Conservation (phyloP, 1,140 invertebrate genomes). For the Idris sp. region DNA sequence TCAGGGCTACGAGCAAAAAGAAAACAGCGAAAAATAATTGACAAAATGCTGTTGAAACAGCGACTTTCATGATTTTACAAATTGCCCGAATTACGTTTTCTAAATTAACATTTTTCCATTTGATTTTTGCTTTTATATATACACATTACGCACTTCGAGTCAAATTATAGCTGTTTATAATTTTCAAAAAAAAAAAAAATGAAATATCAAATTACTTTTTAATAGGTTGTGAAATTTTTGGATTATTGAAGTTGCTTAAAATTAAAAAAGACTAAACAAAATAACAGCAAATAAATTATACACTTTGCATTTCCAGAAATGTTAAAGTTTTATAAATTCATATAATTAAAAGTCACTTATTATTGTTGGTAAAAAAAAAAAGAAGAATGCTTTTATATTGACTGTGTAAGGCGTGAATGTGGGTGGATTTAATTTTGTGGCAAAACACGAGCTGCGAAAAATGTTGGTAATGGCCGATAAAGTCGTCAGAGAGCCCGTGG, state of each 20-base stretch:
- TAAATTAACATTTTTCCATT: slow-evolving; percentile 47
- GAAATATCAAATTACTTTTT: slow-evolving; percentile 27
- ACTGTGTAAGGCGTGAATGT: slow-evolving; percentile 35
- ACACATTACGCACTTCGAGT: no score
- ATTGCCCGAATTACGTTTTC: slow-evolving; percentile 54
- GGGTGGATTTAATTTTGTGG: slow-evolving; percentile 57
- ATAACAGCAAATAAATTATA: no score
- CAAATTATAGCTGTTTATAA: slow-evolving; percentile 31
- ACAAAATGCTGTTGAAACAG: slow-evolving; percentile 51
- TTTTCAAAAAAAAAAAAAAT: slow-evolving; percentile 44
- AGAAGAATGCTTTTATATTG: slow-evolving; percentile 41
- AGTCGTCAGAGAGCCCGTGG: slow-evolving; percentile 42
- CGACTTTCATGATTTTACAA: slow-evolving; percentile 54
- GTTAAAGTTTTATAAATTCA: no score
- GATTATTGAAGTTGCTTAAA: no score
- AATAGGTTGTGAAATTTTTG: slow-evolving; percentile 32
- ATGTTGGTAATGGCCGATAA: slow-evolving; percentile 61
- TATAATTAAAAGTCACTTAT: no score
- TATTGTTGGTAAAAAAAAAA: no score
- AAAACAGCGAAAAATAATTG: slow-evolving; percentile 55
- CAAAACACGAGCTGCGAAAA: slow-evolving; percentile 46
- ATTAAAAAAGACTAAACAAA: no score
- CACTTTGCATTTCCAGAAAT: no score
- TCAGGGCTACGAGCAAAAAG: slow-evolving; percentile 55
- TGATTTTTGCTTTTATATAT: no score